Base-by-base conservation (phyloP, 2,113 vertebrate species). In the Rhodinocichla rosea region DNA sequence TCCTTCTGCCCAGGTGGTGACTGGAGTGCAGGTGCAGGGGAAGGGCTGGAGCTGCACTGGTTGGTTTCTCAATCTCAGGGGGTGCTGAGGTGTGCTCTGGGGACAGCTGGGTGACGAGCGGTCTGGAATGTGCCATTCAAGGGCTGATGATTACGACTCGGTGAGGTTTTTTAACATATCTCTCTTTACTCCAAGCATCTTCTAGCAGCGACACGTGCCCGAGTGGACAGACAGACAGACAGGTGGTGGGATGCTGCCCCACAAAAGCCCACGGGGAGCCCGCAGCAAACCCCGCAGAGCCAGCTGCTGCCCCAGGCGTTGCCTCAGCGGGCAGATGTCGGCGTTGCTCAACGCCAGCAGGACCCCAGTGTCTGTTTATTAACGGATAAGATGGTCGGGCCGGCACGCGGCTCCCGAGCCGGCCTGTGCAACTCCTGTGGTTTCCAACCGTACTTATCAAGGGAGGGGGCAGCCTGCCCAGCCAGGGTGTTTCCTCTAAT, bases 401-500 rank as follows among this genome's bases (percentile, higher is more conserved):
- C 1, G 2, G 83, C 28, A 23, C 16, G 18, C 11, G 16, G 89
- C 17, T 6, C 19, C 18, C 4, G 12, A 69, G 83, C 62, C 1
- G 2, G 85, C 79, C 85, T 85, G 32, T 86, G 70, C 94, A 97
- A 95, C 81, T 84, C 89, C 90, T 88, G 83, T 87, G 78, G 73
- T 94, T 98, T 96, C 87, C 70, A 83, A 89, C 94, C 5, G 91
- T 83, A 94, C 89, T 97, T 95, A 96, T 97, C 94, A 15, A 87
- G 97, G 97, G 97, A 94, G 97, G 96, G 96, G 97, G 92, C 97
- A 97, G 97, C 96, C 97, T 94, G 83, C 91, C 89, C 83, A 65
- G 92, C 59, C 70, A 94, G 96, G 97, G 87, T 96, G 92, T 92
- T 97, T 89, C 92, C 92, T 93, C 95, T 98, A 98, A 98, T 98